phyloP scores from a whole-genome alignment of 2,113 vertebrate species.

The Oreochromis aureus region DNA sequence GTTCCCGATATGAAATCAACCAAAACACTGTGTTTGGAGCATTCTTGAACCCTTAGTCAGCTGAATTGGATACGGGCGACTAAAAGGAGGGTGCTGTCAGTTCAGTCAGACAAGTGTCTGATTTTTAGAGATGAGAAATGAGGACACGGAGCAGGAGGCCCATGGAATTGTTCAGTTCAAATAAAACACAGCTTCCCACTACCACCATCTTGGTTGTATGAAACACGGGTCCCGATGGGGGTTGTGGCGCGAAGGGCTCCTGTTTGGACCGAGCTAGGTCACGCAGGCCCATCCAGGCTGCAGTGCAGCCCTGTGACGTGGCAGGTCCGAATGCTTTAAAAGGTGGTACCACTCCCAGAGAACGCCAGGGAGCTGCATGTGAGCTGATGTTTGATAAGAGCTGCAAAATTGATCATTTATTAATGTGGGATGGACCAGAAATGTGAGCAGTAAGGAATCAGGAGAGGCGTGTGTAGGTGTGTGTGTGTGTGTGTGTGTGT shows the following conservation, averaged over 20 bases:
- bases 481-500: not conserved
- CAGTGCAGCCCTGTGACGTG: slow-evolving; percentile 60
- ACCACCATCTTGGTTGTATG: not conserved
- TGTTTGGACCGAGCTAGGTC: slow-evolving; percentile 50
- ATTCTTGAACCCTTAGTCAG: not conserved
- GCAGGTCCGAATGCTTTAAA: slow-evolving; percentile 64
- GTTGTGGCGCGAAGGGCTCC: slow-evolving; percentile 4
- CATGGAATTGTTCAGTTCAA: not conserved
- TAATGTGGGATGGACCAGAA: slow-evolving; percentile 10
- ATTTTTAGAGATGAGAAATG: not conserved
- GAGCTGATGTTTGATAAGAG: slow-evolving; percentile 8
- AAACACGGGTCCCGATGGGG: slow-evolving; percentile 4
- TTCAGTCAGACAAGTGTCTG: not conserved
- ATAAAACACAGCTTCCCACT: not conserved
- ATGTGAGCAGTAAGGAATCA: not conserved
- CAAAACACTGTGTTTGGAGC: not conserved
- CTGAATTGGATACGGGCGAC: not conserved
- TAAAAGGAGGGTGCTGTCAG: not conserved
- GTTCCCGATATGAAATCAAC: slow-evolving; percentile 23
- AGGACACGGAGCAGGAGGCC: not conserved
- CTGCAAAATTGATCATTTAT: slow-evolving; percentile 18
- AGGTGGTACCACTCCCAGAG: slow-evolving; percentile 49
- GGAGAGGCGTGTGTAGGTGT: not conserved
- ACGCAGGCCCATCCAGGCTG: slow-evolving; percentile 46
- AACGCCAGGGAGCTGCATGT: slow-evolving; percentile 19